phyloP scores from a whole-genome alignment of 2,113 vertebrate species.

The Phodopus roborovskii region DNA sequence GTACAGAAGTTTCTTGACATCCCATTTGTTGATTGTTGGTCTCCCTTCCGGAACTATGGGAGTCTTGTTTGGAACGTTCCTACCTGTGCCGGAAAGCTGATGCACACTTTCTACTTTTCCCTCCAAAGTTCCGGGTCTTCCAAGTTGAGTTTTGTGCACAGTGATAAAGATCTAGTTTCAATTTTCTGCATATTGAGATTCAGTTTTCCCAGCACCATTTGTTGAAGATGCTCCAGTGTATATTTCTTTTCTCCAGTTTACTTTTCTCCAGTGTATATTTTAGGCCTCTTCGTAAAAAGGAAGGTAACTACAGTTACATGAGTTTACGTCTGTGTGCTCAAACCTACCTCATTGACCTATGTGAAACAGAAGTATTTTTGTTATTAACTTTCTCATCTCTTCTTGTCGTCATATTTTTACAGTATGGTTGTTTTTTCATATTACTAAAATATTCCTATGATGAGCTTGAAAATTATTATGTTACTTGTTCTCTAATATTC shows the following conservation, averaged over 20 bases:
- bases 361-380: background rate
- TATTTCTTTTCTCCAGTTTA: background rate
- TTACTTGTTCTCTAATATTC: background rate
- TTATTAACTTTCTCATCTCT: background rate
- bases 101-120: background rate
- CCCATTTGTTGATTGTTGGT: too few relatives aligned
- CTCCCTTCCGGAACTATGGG: background rate
- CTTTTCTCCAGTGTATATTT: background rate
- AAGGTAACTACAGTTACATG: background rate
- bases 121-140: background rate
- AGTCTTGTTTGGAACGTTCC: too few relatives aligned
- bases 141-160: background rate
- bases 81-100: background rate
- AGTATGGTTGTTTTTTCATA: background rate
- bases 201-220: background rate
- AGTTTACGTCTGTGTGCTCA: background rate
- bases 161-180: background rate
- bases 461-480: slow-evolving; percentile 1
- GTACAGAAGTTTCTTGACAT: too few relatives aligned
- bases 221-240: background rate
- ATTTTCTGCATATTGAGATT: background rate
- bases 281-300: background rate
- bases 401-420: background rate
- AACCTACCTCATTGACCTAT: background rate
- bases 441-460: background rate